Base-by-base conservation (phyloP, 64 coral and sea anemone species). In the Orbicella faveolata region DNA sequence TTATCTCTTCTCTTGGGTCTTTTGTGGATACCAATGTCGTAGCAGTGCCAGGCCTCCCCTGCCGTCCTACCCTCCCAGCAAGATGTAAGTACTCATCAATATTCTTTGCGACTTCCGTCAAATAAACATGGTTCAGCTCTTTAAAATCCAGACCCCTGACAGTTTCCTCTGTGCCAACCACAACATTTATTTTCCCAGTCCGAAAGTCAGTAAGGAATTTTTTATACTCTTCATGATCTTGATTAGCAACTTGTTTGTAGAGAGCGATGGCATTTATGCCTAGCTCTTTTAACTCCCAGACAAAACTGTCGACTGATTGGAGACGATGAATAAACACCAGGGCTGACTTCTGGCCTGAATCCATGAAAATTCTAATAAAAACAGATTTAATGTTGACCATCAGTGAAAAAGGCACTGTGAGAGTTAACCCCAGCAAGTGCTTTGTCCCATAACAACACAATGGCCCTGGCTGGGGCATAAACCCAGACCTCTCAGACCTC, bases 31-130 rank as follows among this genome's bases (percentile, higher is more conserved):
- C 89, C 69, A 96, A 72, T 52, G 95, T 96, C 3, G 91, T 96
- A 52, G 90, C 76, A 34, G 95, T 96, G 4, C 95, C 95, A 62
- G 30, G 81, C 52, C 68, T 93, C 1, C 95, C 95, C 51, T 96
- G 95, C 11, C 95, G 88, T 76, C 95, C 95, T 66, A 96, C 95
- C 19, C 95, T 84, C 17, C 95, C 95, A 20, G 91, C 81, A 2
- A 93, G 63, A 66, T 96, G 95, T 19, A 96, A 35, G 23, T 96
- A 96, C 15, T 93, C 95, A 4, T 94, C 95, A 44, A 91, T 75
- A 90, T 94, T 93, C 63, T 94, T 96, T 21, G 95, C 91, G 14
- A 96, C 95, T 79, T 96, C 95, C 83, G 90, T 96, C 30, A 96
- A 73, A 52, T 91, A 96, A 2, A 96, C 95, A 93, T 94, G 77